phyloP scores from a whole-genome alignment of 2,888 invertebrate species.

The Bruchidius siliquastri region DNA sequence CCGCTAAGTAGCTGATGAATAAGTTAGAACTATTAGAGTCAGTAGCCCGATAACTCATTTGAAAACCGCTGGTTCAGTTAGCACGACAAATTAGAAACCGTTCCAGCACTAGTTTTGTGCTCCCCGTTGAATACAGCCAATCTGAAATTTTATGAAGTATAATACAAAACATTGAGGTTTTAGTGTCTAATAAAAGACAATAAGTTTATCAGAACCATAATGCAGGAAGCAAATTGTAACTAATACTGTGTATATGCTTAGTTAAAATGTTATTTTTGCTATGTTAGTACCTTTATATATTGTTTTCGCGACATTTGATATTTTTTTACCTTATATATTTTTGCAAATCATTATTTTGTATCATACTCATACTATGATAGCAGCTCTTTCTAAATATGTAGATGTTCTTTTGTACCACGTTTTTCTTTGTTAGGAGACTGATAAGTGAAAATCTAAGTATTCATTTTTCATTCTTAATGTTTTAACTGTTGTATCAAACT shows the following conservation, averaged over 20 bases:
- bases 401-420: not conserved
- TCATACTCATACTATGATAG: not conserved
- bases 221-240: too few relatives aligned
- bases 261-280: not conserved
- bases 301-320: not conserved
- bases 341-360: not conserved
- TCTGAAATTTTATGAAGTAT: too few relatives aligned
- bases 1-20: too few relatives aligned
- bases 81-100: too few relatives aligned
- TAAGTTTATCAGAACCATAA: too few relatives aligned
- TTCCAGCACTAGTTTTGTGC: too few relatives aligned
- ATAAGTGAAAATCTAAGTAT: not conserved
- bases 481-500: not conserved
- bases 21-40: too few relatives aligned
- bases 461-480: not conserved
- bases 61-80: too few relatives aligned
- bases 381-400: not conserved
- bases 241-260: not conserved
- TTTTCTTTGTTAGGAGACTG: not conserved
- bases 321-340: not conserved
- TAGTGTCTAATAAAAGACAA: too few relatives aligned
- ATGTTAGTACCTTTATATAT: not conserved
- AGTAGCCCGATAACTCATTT: too few relatives aligned
- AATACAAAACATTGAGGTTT: too few relatives aligned
- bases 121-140: too few relatives aligned